These are phyloP conservation scores for Thereva unica DNA, from an alignment of 2,888 invertebrate genomes.

Conservation along the genomic window DNA sequence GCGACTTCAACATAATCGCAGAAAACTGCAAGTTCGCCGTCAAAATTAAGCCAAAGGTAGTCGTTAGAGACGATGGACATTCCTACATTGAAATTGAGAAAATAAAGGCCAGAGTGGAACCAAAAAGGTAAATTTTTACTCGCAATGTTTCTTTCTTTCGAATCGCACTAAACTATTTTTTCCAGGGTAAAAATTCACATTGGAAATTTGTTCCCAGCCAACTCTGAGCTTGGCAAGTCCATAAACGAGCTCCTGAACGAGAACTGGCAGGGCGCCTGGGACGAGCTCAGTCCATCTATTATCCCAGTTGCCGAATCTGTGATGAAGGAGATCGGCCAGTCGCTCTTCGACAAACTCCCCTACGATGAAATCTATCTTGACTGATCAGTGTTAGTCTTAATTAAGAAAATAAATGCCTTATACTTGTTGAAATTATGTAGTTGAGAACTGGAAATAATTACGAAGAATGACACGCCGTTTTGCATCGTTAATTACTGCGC, in stretches of 20 bases:
- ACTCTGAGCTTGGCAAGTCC: conserved; percentile 62
- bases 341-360: conserved; percentile 6
- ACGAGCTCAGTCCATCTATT: conserved; percentile 42
- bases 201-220: conserved; percentile 64
- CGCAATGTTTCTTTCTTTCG: too few relatives aligned
- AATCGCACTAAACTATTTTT: too few relatives aligned
- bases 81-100: conserved; percentile 32
- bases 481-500: too few relatives aligned
- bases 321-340: not conserved
- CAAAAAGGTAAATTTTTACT: too few relatives aligned
- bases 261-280: conserved; percentile 64
- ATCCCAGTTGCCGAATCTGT: conserved; percentile 1
- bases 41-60: conserved; percentile 32
- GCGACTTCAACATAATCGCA: conserved; percentile 36
- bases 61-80: conserved; percentile 36
- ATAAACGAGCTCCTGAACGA: conserved; percentile 65
- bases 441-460: too few relatives aligned
- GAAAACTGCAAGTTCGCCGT: conserved; percentile 38
- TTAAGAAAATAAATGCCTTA: too few relatives aligned
- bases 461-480: too few relatives aligned
- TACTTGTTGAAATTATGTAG: too few relatives aligned
- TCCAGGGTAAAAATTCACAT: too few relatives aligned
- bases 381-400: too few relatives aligned
- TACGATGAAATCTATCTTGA: conserved; percentile 19
- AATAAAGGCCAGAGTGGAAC: too few relatives aligned